Evolutionary conservation across 2,888 invertebrate genomes (phyloP).

Genomic region (Heliconius charithonia): DNA sequence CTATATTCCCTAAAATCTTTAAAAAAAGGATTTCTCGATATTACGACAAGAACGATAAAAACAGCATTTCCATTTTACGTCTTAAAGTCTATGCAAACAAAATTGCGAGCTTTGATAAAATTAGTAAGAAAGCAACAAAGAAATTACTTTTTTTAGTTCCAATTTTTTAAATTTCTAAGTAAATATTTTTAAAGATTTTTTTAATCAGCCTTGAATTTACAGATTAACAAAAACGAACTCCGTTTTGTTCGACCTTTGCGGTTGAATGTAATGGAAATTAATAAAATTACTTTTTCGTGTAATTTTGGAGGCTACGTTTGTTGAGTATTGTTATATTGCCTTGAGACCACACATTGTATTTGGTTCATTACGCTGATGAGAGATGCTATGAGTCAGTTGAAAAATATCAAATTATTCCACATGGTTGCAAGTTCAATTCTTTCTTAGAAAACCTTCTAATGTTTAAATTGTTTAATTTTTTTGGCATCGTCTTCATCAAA

Average conservation of each 20-base stretch:
- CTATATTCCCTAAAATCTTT: too few species aligned
- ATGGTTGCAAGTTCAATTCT: not conserved
- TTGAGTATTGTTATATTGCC: not conserved
- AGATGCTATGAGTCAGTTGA: not conserved
- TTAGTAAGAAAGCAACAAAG: too few species aligned
- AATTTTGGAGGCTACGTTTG: slow-evolving; percentile 15
- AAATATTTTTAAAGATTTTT: not conserved
- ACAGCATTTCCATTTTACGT: too few species aligned
- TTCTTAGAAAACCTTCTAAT: not conserved
- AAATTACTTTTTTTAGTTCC: not conserved
- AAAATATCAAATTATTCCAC: not conserved
- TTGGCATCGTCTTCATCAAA: not conserved
- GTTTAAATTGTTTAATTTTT: not conserved
- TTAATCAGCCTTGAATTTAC: slow-evolving; percentile 3
- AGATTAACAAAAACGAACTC: not conserved
- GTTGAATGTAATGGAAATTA: slow-evolving; percentile 19
- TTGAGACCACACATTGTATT: slow-evolving; percentile 10
- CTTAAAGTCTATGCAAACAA: too few species aligned
- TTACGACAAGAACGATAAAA: too few species aligned
- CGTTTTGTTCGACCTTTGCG: not conserved
- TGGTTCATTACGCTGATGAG: not conserved
- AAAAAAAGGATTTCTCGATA: too few species aligned
- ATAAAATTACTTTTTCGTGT: slow-evolving; percentile 35
- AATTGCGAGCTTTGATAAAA: too few species aligned
- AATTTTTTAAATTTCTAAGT: not conserved